These are phyloP conservation scores for Meleagris gallopavo DNA, from an alignment of 2,113 vertebrate genomes.

Conservation along the genomic window DNA sequence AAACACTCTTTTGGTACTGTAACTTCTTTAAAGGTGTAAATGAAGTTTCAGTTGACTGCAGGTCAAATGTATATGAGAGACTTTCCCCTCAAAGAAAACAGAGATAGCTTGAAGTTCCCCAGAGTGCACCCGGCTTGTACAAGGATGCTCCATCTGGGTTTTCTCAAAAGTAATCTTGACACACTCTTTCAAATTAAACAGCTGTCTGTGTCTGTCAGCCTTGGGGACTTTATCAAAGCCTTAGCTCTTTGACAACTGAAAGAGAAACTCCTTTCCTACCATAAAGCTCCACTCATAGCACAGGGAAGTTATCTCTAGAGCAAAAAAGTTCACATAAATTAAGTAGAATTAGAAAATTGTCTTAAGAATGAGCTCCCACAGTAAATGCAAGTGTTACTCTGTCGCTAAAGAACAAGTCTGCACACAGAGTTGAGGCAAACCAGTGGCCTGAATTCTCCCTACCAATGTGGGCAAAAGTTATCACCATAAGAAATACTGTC, in stretches of 20 bases:
- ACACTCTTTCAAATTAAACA: background rate
- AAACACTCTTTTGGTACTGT: background rate
- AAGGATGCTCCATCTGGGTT: background rate
- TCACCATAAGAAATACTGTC: background rate
- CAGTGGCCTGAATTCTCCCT: background rate
- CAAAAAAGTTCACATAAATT: background rate
- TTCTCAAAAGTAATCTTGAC: background rate
- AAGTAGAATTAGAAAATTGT: background rate
- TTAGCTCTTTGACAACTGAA: background rate
- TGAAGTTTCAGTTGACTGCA: background rate
- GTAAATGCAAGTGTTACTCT: background rate
- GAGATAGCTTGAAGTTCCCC: background rate
- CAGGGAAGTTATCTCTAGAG: fast-evolving
- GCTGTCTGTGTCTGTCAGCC: background rate
- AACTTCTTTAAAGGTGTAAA: background rate
- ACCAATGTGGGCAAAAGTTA: background rate
- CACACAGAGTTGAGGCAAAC: background rate
- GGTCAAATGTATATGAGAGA: background rate
- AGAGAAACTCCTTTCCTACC: background rate
- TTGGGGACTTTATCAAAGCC: background rate
- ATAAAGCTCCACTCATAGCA: background rate
- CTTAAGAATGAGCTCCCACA: background rate
- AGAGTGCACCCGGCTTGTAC: background rate
- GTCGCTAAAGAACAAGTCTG: background rate
- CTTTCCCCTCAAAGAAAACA: background rate